These are phyloP conservation scores for Drosophila anomalata DNA, from an alignment of 2,888 invertebrate species.

Conservation along the genomic window DNA sequence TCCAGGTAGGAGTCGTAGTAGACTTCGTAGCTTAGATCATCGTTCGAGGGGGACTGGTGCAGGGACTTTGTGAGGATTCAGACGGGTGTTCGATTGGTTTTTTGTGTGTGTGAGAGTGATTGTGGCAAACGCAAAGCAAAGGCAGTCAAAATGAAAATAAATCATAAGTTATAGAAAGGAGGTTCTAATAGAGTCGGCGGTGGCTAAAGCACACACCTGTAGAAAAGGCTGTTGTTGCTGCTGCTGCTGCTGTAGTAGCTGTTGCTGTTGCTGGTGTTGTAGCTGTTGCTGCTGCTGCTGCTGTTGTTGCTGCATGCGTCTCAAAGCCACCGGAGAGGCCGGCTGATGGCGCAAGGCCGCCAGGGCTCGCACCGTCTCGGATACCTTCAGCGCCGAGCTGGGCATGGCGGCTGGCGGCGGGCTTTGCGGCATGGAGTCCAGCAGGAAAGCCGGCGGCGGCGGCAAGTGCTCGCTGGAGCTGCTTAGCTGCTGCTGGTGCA, in stretches of 20 bases:
- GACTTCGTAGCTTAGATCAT: constrained; percentile 70
- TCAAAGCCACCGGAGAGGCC: constrained; percentile 91
- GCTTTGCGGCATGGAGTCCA: constrained; percentile 66
- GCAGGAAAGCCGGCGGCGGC: constrained; percentile 83
- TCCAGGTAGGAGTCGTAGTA: constrained; percentile 79
- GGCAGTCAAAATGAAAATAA: constrained; percentile 56
- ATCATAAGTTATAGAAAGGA: constrained; percentile 42
- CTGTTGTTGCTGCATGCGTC: constrained; percentile 84
- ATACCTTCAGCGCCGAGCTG: constrained; percentile 87
- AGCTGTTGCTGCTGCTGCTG: constrained; percentile 57
- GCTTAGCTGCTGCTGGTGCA: constrained; percentile 52
- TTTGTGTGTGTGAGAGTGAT: constrained; percentile 34
- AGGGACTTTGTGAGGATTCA: constrained; percentile 47
- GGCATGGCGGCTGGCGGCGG: constrained; percentile 70
- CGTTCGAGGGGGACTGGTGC: constrained; percentile 66
- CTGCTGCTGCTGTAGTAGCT: constrained; percentile 44
- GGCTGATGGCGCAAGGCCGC: constrained; percentile 94
- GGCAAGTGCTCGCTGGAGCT: constrained; percentile 83
- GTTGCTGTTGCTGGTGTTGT: constrained; percentile 56
- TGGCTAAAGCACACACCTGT: constrained; percentile 81
- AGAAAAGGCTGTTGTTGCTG: constrained; percentile 64
- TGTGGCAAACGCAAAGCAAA: constrained; percentile 49
- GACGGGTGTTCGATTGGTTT: constrained; percentile 28
- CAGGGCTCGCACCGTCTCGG: constrained; percentile 93
- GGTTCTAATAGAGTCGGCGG: constrained; percentile 23